phyloP scores from a whole-genome alignment of 2,888 invertebrate species.

The Drosophila imparisetae region DNA sequence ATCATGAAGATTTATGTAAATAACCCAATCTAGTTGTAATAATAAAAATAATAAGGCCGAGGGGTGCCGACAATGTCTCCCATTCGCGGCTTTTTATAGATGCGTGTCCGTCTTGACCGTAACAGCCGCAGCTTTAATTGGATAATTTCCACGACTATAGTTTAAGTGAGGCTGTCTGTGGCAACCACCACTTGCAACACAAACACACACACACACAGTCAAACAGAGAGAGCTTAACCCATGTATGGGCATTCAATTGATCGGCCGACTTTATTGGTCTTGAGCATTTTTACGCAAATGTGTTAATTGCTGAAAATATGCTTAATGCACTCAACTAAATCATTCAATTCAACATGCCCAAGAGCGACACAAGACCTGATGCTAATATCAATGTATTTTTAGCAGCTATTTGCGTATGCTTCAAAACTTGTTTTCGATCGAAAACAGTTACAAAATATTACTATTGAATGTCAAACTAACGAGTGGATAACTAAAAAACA shows the following conservation, averaged over 20 bases:
- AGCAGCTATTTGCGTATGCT: conserved; percentile 34
- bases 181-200: conserved; percentile 18
- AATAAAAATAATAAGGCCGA: conserved; percentile 50
- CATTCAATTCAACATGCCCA: conserved; percentile 23
- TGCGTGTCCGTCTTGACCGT: conserved; percentile 41
- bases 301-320: conserved; percentile 66
- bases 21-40: conserved; percentile 54
- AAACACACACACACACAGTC: neutral
- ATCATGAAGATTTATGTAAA: conserved; percentile 81
- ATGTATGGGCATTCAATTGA: conserved; percentile 39
- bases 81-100: conserved; percentile 9
- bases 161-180: conserved; percentile 30
- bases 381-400: conserved; percentile 49
- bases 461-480: conserved; percentile 52
- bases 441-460: conserved; percentile 65
- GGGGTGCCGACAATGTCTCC: conserved; percentile 34
- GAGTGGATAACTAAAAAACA: conserved; percentile 22
- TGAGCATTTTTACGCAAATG: conserved; percentile 65
- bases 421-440: conserved; percentile 59
- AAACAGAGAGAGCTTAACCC: conserved; percentile 21
- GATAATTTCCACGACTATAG: conserved; percentile 63
- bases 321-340: conserved; percentile 17
- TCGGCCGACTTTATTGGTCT: conserved; percentile 44
- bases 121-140: conserved; percentile 64
- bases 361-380: conserved; percentile 23